Conservation (phyloP, 2,113 vertebrate genomes). For the Sigmodon hispidus region DNA sequence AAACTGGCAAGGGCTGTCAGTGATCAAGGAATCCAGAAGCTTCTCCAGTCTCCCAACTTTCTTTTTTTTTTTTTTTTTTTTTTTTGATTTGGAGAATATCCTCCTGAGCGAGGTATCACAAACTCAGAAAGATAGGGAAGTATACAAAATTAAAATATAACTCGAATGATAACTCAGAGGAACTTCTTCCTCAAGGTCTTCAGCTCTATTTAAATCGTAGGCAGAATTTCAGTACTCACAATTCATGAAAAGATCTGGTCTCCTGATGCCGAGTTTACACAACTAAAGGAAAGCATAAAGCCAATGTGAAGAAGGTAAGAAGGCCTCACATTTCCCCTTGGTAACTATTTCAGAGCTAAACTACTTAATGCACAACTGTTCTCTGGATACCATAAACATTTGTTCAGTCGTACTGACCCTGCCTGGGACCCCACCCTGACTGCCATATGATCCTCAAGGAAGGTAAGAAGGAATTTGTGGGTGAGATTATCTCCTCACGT, state of each 20-base stretch:
- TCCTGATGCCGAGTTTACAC: background rate
- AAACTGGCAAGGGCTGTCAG: background rate
- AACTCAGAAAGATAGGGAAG: no score
- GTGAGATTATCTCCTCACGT: background rate
- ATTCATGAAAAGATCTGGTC: background rate
- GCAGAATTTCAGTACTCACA: background rate
- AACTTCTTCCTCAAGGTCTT: no score
- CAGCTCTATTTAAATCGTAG: no score
- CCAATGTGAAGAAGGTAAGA: background rate
- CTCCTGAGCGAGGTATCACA: no score
- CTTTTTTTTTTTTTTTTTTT: no score
- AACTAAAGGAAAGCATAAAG: background rate
- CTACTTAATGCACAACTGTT: no score
- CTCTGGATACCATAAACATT: background rate
- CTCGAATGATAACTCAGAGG: no score
- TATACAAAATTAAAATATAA: no score
- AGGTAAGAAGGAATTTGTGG: background rate
- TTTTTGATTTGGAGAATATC: no score
- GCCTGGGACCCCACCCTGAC: background rate
- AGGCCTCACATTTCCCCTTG: background rate
- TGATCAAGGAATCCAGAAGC: rapidly evolving
- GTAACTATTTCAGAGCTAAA: background rate
- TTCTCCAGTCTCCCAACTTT: no score
- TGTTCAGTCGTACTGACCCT: background rate
- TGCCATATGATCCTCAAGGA: background rate